Evolutionary conservation across 2,113 vertebrate species (phyloP), one percentile per base, ranked within the genome.

Genomic region (Hepsetus odoe): DNA sequence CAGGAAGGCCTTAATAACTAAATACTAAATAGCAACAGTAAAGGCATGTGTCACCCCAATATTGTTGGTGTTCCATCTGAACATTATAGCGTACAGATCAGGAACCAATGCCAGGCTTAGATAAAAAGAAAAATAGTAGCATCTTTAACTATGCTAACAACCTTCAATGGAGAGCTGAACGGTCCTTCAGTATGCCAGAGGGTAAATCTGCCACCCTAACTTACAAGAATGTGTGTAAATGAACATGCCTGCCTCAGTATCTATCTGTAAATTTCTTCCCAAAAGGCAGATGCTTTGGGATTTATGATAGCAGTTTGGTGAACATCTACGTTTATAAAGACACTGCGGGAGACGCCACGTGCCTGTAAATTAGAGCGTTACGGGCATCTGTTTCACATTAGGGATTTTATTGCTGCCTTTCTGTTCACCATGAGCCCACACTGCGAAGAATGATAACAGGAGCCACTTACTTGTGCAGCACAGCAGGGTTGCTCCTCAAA

Each of bases 381-480:
- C 46, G 24, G 59, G 69, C 81, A 85, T 85, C 78, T 81, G 84
- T 69, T 83, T 78, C 46, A 49, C 58, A 72, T 83, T 75, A 78
- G 65, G 22, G 74, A 22, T 42, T 69, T 75, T 82, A 75, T 49
- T 26, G 53, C 20, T 24, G 20, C 6, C 22, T 77, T 73, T 66
- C 72, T 58, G 24, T 73, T 51, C 71, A 22, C 62, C 76, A 44
- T 61, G 65, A 65, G 82, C 73, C 74, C 35, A 58, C 42, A 42
- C 26, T 35, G 35, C 13, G 44, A 46, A 55, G 35, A 44, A 59
- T 40, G 33, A 49, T 59, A 42, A 77, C n/a, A 77, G 30, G 59
- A 69, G 67, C 16, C 35, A 30, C 35, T 59, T 18, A 46, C 16
- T 76, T 67, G 51, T 30, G 22, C 6, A 1, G 44, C 42, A 33